These are phyloP conservation scores for Platorchestia sp. DNA, from an alignment of 1,140 invertebrate species.

Conservation along the genomic window DNA sequence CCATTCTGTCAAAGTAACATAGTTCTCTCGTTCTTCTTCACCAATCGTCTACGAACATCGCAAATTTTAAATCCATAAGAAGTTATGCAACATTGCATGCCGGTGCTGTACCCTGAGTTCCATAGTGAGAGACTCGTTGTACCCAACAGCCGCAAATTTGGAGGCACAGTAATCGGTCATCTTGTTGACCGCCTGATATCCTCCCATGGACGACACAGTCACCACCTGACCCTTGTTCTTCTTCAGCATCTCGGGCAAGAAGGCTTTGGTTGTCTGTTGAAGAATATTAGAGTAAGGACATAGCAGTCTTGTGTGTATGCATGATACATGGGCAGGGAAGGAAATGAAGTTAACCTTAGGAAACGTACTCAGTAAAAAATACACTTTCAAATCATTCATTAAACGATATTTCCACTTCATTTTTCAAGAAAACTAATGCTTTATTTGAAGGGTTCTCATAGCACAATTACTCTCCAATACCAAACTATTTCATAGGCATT, in stretches of 20 bases:
- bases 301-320: neutral
- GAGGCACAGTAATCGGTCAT: slow-evolving; percentile 95
- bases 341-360: too few species aligned
- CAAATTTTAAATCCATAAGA: neutral
- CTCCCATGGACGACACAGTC: slow-evolving; percentile 93
- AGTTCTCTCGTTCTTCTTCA: neutral
- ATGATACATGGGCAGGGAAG: neutral
- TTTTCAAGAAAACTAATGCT: too few species aligned
- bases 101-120: slow-evolving; percentile 76
- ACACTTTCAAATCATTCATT: too few species aligned
- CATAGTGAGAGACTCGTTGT: slow-evolving; percentile 86
- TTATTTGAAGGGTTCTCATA: too few species aligned
- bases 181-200: slow-evolving; percentile 84
- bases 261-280: slow-evolving; percentile 76
- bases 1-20: neutral
- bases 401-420: too few species aligned
- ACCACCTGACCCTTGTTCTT: slow-evolving; percentile 93
- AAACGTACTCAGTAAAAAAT: too few species aligned
- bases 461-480: too few species aligned
- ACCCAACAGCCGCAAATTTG: slow-evolving; percentile 93
- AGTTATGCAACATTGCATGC: neutral
- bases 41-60: neutral
- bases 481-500: too few species aligned
- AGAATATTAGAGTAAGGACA: neutral
- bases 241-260: slow-evolving; percentile 85